Evolutionary conservation across 2,888 invertebrate genomes (phyloP), one percentile per base, ranked within the genome.

Genomic region (Empis stercorea): DNA sequence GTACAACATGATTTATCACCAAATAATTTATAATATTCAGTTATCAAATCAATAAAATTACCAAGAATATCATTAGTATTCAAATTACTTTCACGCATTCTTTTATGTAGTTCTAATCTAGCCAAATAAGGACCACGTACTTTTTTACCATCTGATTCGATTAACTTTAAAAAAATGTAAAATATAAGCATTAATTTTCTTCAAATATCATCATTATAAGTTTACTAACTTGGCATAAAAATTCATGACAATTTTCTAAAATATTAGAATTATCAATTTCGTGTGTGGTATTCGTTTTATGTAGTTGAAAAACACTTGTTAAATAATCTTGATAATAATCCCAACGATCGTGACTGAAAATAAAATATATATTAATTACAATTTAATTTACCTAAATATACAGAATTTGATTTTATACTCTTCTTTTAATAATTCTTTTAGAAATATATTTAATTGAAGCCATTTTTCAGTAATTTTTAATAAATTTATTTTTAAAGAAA

Each of bases 1-100:
- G 88, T 86, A 50, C 87, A 87, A 66, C 91, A 91, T 0, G 84
- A 80, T 61, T 91, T 91, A 57, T 85, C 80, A 3, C 92, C 92
- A 68, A 94, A 95, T 54, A 66, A 52, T 10, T 71, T 68, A 56
- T 87, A 85, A 70, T 92, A 95, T 56, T 84, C 80, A 51, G 83
- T 72, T 62, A 92, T 78, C 30, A 86, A 65, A 20, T 83, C 79
- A 13, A 78, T 70, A 14, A 78, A 75, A 58, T 81, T 79, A 1
- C 83, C 84, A 17, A 80, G 64, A 10, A 80, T 61, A 45, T 69
- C 59, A 30, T 62, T 59, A 1, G 79, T 75, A 58, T 79, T 75
- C 48, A 72, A 59, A 9, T 75, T 73, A 11, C 71, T 67, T 38
- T 73, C 70, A 10, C 71, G 71, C 60, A 80, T 73, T 53, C 76